A percentile compares a stretch with the other conserved stretches of the same genome.
Conservation (phyloP, 2,113 vertebrate species). For the Mungos mungo region DNA sequence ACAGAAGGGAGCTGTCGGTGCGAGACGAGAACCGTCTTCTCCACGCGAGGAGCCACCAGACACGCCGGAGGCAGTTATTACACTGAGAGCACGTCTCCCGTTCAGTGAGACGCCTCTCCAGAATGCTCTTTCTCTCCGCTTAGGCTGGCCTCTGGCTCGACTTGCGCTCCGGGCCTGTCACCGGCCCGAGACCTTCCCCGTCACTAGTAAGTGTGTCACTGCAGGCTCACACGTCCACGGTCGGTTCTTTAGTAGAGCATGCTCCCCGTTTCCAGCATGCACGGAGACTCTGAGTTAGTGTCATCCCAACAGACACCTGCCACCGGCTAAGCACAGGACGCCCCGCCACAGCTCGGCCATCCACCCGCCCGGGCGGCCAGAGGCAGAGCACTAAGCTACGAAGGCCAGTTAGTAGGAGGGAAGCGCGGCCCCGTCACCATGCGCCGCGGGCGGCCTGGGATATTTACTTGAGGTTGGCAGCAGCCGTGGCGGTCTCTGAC, state of each 20-base stretch:
- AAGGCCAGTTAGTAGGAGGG: conserved; percentile 79
- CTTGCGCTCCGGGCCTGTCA: neutral
- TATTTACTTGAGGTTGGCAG: conserved; percentile 97
- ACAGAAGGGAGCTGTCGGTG: neutral
- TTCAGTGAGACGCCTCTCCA: neutral
- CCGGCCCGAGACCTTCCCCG: neutral
- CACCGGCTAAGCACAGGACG: conserved; percentile 44
- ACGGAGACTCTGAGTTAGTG: conserved; percentile 66
- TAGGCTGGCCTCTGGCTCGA: neutral
- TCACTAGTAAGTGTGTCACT: neutral
- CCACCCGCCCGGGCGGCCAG: neutral
- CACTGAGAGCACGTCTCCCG: neutral
- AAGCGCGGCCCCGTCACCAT: conserved; percentile 93
- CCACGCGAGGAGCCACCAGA: neutral
- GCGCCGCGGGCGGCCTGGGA: conserved; percentile 81
- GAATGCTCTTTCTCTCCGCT: neutral
- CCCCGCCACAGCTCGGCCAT: neutral
- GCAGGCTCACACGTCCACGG: neutral
- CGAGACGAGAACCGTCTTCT: neutral
- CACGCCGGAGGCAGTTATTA: neutral
- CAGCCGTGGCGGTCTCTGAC: conserved; percentile 88
- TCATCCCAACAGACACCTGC: neutral
- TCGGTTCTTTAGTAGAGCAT: conserved; percentile 69
- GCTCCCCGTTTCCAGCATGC: conserved; percentile 75
- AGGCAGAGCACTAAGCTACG: conserved; percentile 34